Evolutionary conservation across 2,888 invertebrate genomes (phyloP), one percentile per base, ranked within the genome.

Genomic region (Lysandra bellargus): DNA sequence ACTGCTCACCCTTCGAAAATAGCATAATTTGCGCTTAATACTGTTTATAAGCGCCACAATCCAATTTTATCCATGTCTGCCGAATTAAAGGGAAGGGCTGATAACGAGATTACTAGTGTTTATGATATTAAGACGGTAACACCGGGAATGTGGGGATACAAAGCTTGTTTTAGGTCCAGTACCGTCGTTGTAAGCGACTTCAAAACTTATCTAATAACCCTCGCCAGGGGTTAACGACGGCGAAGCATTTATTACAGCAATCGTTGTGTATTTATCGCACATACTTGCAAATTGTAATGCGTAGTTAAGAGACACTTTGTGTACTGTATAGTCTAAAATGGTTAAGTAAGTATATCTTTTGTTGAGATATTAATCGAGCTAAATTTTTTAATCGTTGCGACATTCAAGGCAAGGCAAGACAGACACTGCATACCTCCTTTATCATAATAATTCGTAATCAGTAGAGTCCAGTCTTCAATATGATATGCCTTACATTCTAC

Each of bases 81-180:
- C 14, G 69, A 37, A 4, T 69, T 69, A 23, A 69, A 69, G 75
- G 75, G 23, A 49, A 23, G 75, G 76, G 53, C 53, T 76, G 76
- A 53, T 76, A 76, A 57, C 57, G 57, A 53, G 57, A 76, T 76
- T 76, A 75, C 75, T 12, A 33, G 49, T 76, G 53, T 76, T 76
- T 76, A 76, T 76, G 76, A 53, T 76, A 76, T 76, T 76, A 37
- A 57, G 76, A 76, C 57, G 33, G 76, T 76, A 76, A 76, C 57
- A 17, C 76, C 76, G 57, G 57, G 53, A 37, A 53, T 17, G 17
- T 33, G 37, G 76, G 53, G 53, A 53, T 57, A 53, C 76, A 53
- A 75, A 76, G 76, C 53, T 76, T 76, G 76, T 76, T 53, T 53
- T 23, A 40, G 30, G 17, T 1, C 53, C 17, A 17, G 37, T 33